Base-by-base conservation (phyloP, 2,113 vertebrate species). In the Riparia riparia region DNA sequence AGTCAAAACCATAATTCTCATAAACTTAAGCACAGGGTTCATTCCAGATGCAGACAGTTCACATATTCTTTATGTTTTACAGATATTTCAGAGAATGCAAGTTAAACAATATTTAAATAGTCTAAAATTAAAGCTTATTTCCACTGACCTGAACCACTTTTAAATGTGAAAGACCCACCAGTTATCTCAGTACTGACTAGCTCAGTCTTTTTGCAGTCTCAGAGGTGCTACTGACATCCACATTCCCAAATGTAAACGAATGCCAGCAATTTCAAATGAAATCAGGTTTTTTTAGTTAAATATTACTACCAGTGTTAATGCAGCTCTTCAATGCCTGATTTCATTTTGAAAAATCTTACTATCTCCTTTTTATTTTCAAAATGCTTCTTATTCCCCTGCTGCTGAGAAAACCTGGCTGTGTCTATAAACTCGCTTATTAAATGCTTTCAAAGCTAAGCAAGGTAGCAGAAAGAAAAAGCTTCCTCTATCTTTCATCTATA, bases 11-110 rank as follows among this genome's bases (percentile, higher is more conserved):
- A 39, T 72, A 57, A 93, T 61, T 81, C 69, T 63, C 73, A 70
- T 70, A 86, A 95, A 81, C 45, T 92, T 58, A 89, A 80, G 68
- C 24, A 56, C 64, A 44, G n/a, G 72, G 79, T 97, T 96, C 96
- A 95, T 76, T 86, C 92, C 66, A 96, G 91, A 87, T 91, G 88
- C 89, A 96, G 91, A 86, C 21, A 65, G 71, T 80, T 86, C 56
- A 72, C 34, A 17, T 28, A 49, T 31, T 69, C 47, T 45, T 0
- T 53, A 3, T 57, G 72, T 88, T 96, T 96, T 63, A 96, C 60
- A 81, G 6, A 0, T 63, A 88, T 87, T 93, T 72, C 80, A 70
- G 66, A 95, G 82, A 68, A 66, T 10, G 25, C 29, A 95, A 95
- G 82, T 72, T 69, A 58, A 90, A 82, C 73, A n/a, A 82, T 32